Evolutionary conservation across 2,888 invertebrate species (phyloP).

Genomic region (Bembecia ichneumoniformis): DNA sequence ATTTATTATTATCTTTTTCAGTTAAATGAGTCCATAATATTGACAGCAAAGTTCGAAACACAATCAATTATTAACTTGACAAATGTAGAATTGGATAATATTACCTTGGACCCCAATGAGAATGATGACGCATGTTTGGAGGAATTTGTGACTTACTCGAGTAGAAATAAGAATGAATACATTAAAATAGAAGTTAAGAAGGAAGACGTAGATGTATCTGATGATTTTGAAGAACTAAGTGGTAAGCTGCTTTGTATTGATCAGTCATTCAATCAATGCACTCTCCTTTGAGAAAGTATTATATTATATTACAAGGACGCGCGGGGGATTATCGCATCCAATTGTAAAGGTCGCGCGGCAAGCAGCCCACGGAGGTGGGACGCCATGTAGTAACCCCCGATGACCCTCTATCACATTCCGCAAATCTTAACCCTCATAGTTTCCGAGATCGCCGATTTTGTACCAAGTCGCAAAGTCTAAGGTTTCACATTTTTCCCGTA

Average conservation of each 20-base stretch:
- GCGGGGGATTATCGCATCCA: too few species aligned
- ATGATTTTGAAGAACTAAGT: constrained; percentile 28
- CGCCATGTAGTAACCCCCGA: too few species aligned
- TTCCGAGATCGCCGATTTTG: too few species aligned
- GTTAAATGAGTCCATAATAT: background rate
- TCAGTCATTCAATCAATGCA: too few species aligned
- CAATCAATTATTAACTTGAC: constrained; percentile 21
- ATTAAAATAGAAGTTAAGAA: constrained; percentile 37
- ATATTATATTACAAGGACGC: too few species aligned
- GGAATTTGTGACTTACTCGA: background rate
- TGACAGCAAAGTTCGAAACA: constrained; percentile 7
- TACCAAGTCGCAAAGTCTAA: too few species aligned
- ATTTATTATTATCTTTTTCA: background rate
- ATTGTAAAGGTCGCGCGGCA: too few species aligned
- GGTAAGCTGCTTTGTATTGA: constrained; percentile 14
- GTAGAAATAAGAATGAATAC: constrained; percentile 9
- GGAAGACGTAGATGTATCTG: constrained; percentile 23
- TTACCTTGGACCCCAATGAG: background rate
- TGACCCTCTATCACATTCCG: too few species aligned
- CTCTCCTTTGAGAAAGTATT: too few species aligned
- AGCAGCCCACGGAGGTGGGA: too few species aligned
- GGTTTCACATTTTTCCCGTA: too few species aligned
- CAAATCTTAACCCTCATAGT: too few species aligned
- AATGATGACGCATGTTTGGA: background rate
- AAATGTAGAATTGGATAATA: constrained; percentile 1